phyloP scores from a whole-genome alignment of 2,797 vertebrate genomes.

The Scyliorhinus canicula region DNA sequence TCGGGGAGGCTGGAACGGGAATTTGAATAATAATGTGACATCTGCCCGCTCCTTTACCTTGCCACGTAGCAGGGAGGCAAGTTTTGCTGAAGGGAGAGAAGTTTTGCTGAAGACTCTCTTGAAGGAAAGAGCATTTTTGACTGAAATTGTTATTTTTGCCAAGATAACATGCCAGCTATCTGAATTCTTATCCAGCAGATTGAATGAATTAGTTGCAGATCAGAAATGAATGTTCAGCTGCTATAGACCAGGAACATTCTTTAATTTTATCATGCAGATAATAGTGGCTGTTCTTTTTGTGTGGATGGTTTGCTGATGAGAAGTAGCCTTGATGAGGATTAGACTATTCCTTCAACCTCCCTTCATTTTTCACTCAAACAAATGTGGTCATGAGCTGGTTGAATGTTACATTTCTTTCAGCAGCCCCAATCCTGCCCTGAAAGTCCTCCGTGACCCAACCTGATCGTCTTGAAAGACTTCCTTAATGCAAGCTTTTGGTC shows the following conservation, averaged over 20 bases:
- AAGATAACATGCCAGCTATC: neutral
- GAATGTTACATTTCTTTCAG: neutral
- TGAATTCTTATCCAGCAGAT: neutral
- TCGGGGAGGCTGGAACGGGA: too few species aligned
- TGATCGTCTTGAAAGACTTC: neutral
- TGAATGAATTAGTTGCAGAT: neutral
- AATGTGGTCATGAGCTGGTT: neutral
- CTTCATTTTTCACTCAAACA: neutral
- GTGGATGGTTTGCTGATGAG: neutral
- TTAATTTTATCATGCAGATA: neutral
- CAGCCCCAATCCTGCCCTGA: neutral
- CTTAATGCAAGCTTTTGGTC: neutral
- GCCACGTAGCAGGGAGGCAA: neutral
- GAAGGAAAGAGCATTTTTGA: neutral
- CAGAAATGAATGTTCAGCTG: neutral
- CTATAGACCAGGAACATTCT: neutral
- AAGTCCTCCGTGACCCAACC: neutral
- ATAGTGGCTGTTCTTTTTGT: neutral
- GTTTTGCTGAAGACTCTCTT: neutral
- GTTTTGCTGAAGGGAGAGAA: neutral
- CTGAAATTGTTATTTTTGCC: neutral
- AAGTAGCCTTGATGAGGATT: neutral
- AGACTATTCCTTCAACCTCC: neutral
- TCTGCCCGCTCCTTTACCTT: neutral
- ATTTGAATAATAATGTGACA: neutral